These are phyloP conservation scores for Omphaloscelis lunosa DNA, from an alignment of 2,888 invertebrate genomes.

Conservation along the genomic window DNA sequence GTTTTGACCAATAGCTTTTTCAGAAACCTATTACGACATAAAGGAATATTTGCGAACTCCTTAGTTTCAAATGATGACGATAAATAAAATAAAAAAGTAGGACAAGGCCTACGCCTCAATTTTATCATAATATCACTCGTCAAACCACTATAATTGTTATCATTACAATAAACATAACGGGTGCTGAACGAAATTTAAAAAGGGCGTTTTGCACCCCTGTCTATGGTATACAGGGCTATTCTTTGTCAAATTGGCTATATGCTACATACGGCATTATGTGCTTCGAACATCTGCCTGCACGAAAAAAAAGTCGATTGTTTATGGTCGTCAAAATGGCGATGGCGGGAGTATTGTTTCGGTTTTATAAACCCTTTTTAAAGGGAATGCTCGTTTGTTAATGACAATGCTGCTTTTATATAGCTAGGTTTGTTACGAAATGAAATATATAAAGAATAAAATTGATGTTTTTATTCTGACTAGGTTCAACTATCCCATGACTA, in stretches of 20 bases:
- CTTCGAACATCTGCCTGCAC: constrained; percentile 81
- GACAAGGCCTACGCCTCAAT: neutral
- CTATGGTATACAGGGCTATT: constrained; percentile 70
- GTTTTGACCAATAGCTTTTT: neutral
- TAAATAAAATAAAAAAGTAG: neutral
- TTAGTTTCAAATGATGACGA: neutral
- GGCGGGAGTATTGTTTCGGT: constrained; percentile 65
- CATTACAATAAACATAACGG: constrained; percentile 77
- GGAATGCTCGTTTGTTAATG: constrained; percentile 21
- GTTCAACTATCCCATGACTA: neutral
- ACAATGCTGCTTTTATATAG: neutral
- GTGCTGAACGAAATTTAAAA: constrained; percentile 71
- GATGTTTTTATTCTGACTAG: no score
- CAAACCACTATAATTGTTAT: constrained; percentile 80
- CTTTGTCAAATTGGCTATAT: constrained; percentile 72
- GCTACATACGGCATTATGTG: constrained; percentile 73
- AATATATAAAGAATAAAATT: neutral
- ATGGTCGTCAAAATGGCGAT: constrained; percentile 73
- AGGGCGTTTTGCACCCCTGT: constrained; percentile 75
- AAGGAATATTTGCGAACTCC: neutral
- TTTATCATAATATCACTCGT: constrained; percentile 56
- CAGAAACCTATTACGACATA: neutral
- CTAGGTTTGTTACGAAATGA: neutral
- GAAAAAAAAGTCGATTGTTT: constrained; percentile 76
- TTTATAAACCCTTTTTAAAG: constrained; percentile 43